Evolutionary conservation across 2,113 vertebrate genomes (phyloP).

Genomic region (Thunnus maccoyii): DNA sequence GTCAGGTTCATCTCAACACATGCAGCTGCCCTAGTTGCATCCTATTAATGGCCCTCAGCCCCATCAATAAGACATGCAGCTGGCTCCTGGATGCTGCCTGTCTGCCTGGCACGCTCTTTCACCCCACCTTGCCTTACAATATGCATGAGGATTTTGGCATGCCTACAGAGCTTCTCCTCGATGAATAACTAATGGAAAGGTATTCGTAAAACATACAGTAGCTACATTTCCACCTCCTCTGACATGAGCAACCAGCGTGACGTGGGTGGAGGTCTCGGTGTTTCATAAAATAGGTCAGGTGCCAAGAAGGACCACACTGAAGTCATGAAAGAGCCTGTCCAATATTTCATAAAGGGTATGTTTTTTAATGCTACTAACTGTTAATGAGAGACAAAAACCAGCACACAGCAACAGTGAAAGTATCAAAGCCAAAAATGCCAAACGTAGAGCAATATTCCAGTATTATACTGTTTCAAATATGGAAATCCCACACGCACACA

Average conservation of each 20-base stretch:
- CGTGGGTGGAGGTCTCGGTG: constrained; percentile 12
- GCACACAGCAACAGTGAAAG: neutral
- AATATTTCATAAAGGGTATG: constrained; percentile 1
- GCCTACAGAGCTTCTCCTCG: constrained; percentile 72
- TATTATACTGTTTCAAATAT: constrained; percentile 21
- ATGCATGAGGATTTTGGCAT: constrained; percentile 81
- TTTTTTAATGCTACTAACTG: constrained; percentile 24
- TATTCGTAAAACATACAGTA: constrained; percentile 77
- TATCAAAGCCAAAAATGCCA: constrained; percentile 2
- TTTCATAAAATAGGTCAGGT: constrained; percentile 30
- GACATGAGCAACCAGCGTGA: constrained; percentile 35
- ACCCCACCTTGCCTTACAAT: constrained; percentile 79
- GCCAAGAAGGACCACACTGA: constrained; percentile 34
- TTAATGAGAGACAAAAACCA: constrained; percentile 10
- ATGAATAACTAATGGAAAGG: constrained; percentile 77
- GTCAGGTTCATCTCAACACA: constrained; percentile 63
- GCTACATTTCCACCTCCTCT: constrained; percentile 65
- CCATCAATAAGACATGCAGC: constrained; percentile 85
- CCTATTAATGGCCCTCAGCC: constrained; percentile 80
- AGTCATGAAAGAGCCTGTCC: constrained; percentile 17
- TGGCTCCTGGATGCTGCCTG: constrained; percentile 73
- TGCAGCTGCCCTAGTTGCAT: constrained; percentile 83
- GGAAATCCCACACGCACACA: constrained; percentile 13
- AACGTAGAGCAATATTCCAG: constrained; percentile 17
- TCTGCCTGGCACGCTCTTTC: constrained; percentile 75